Evolutionary conservation across 2,888 invertebrate genomes (phyloP).

Genomic region (Hirtodrosophila duncani): DNA sequence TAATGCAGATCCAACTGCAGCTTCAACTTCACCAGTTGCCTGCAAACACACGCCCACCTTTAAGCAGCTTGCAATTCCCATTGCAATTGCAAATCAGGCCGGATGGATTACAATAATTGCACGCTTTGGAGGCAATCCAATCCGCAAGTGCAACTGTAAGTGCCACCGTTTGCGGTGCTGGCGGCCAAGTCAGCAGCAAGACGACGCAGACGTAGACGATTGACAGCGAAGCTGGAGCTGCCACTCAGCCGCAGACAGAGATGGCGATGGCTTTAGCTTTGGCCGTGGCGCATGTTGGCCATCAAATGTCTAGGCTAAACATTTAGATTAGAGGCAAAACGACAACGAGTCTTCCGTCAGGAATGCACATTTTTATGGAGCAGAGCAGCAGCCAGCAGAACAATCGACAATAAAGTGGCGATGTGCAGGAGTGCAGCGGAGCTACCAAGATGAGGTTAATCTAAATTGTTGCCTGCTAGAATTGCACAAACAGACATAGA

Average conservation of each 20-base stretch:
- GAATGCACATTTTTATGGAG: slow-evolving; percentile 54
- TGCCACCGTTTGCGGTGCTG: slow-evolving; percentile 69
- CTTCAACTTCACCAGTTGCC: slow-evolving; percentile 7
- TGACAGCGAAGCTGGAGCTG: slow-evolving; percentile 61
- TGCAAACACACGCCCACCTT: slow-evolving; percentile 40
- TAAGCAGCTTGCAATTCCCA: slow-evolving; percentile 11
- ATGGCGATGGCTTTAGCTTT: not conserved
- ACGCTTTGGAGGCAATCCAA: slow-evolving; percentile 48
- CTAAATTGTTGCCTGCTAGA: slow-evolving; percentile 75
- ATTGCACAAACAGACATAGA: slow-evolving; percentile 35
- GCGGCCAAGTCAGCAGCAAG: slow-evolving; percentile 20
- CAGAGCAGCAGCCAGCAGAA: slow-evolving; percentile 47
- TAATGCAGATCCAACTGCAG: slow-evolving; percentile 35
- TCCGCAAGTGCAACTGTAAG: slow-evolving; percentile 75
- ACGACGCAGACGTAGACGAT: slow-evolving; percentile 40
- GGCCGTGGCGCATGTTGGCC: slow-evolving; percentile 58
- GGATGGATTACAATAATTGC: slow-evolving; percentile 67
- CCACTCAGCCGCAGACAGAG: slow-evolving; percentile 49
- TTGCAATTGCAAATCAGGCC: slow-evolving; percentile 10
- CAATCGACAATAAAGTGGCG: slow-evolving; percentile 45
- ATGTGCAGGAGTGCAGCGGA: slow-evolving; percentile 24
- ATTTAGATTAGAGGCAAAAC: slow-evolving; percentile 62
- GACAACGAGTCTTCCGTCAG: slow-evolving; percentile 59
- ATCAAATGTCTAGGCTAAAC: slow-evolving; percentile 68
- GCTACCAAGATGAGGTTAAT: too few species aligned